These are phyloP conservation scores for Ophonus ardosiacus DNA, from an alignment of 2,888 invertebrate species.

Conservation along the genomic window DNA sequence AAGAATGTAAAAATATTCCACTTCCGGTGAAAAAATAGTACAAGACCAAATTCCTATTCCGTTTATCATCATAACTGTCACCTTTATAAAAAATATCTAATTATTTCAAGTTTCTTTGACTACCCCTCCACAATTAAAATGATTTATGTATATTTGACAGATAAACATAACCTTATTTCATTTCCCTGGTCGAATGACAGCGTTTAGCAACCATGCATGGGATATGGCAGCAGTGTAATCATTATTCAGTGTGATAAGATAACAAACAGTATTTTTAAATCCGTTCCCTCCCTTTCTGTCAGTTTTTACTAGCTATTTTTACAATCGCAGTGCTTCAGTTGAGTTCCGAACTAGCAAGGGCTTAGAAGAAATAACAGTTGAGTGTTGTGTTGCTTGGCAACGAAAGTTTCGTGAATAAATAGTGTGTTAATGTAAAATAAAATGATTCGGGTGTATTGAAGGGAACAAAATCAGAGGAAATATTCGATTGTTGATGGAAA, in stretches of 20 bases:
- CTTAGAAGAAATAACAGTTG: neutral
- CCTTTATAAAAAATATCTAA: neutral
- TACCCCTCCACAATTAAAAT: conserved; percentile 1
- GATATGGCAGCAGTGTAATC: conserved; percentile 53
- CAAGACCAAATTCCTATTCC: neutral
- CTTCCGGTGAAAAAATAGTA: neutral
- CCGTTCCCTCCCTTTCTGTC: conserved; percentile 42
- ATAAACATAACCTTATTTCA: conserved; percentile 36
- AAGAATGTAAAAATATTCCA: neutral
- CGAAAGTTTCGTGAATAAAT: neutral
- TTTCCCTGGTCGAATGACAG: conserved; percentile 11
- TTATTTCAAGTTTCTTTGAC: neutral
- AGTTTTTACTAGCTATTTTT: conserved; percentile 60
- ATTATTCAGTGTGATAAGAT: conserved; percentile 56
- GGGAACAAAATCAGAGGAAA: conserved; percentile 50
- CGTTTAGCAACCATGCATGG: conserved; percentile 15
- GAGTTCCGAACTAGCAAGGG: neutral
- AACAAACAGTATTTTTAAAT: conserved; percentile 61
- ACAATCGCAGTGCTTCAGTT: conserved; percentile 15
- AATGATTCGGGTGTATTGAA: conserved; percentile 55
- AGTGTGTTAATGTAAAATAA: conserved; percentile 19
- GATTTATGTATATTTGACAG: conserved; percentile 40
- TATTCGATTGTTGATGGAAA: conserved; percentile 60
- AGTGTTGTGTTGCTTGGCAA: conserved; percentile 4
- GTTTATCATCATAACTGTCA: conserved; percentile 3